Base-by-base conservation (phyloP, 2,888 invertebrate genomes). In the Lypha dubia region DNA sequence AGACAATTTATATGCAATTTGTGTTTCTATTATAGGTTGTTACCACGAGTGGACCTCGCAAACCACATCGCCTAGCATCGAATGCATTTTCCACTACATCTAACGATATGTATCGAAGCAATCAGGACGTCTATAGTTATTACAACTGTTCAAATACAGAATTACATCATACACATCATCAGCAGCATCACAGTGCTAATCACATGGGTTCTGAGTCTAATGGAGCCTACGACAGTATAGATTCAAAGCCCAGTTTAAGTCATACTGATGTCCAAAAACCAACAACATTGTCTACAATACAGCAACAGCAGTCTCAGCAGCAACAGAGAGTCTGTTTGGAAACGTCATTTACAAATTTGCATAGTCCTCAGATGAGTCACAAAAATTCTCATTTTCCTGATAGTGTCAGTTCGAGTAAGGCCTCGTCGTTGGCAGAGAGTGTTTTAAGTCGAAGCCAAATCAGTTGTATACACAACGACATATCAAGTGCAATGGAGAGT, bases 41-140 rank as follows among this genome's bases (percentile, higher is more conserved):
- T 94, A 95, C 95, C 86, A 94, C 95, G 88, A 94, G 95, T 91
- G 96, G 96, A 65, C 96, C 96, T 86, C 94, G 95, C 84, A 97
- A 96, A 91, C 96, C 96, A 13, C 95, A 95, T 90, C 93, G 96
- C 68, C 93, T 89, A 89, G 90, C 91, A 84, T 91, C 92, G 38
- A 92, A 91, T 88, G 93, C 92, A 87, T 92, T 91, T 87, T 91
- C 92, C 68, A 92, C 91, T 32, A 87, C 90, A 68, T 92, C 93
- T 65, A 90, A 92, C 77, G 91, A 92, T 56, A 86, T 89, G 32
- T 68, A 77, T 11, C 68, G 77, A 8, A 84, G 84, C 85, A 87
- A 84, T 65, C 82, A 80, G 65, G 84, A 81, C 70, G 79, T 84
- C 28, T 71, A 53, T 41, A 84, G 81, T 79, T 86, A 71, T 32